Evolutionary conservation across 2,113 vertebrate species (phyloP).

Genomic region (Hemichromis elongatus): DNA sequence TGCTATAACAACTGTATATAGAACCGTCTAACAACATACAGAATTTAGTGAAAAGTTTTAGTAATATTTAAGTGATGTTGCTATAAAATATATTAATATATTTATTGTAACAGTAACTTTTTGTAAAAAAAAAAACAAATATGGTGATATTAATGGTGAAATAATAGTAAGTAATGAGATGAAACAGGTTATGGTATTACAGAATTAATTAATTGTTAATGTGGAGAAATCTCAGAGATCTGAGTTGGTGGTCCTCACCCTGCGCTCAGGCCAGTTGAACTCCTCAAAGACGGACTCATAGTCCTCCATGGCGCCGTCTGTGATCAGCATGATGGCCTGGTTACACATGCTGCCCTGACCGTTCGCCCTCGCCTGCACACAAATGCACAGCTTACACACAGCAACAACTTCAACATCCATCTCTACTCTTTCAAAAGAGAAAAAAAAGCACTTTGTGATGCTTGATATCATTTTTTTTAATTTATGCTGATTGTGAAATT

Average conservation of each 20-base stretch:
- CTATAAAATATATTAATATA: not conserved
- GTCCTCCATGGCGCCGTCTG: conserved; percentile 92
- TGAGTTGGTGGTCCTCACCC: conserved; percentile 67
- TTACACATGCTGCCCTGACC: conserved; percentile 92
- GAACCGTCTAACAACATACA: not conserved
- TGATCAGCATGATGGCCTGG: conserved; percentile 98
- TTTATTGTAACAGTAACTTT: not conserved
- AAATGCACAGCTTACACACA: not conserved
- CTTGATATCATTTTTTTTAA: rapidly evolving
- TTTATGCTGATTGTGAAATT: not conserved
- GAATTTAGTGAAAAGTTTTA: not conserved
- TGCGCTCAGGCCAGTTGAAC: conserved; percentile 92
- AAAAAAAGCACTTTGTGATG: not conserved
- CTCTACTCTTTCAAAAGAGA: not conserved
- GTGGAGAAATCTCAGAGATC: not conserved
- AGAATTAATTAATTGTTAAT: not conserved
- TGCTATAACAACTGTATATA: not conserved
- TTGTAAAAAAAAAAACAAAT: not conserved
- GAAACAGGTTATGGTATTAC: not conserved
- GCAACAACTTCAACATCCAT: not conserved
- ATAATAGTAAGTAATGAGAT: not conserved
- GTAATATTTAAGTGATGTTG: not conserved
- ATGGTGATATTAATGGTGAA: not conserved
- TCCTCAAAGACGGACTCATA: conserved; percentile 88
- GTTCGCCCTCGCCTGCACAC: conserved; percentile 61